Base-by-base conservation (phyloP, 1,140 invertebrate genomes). In the Drosophila trapezifrons region DNA sequence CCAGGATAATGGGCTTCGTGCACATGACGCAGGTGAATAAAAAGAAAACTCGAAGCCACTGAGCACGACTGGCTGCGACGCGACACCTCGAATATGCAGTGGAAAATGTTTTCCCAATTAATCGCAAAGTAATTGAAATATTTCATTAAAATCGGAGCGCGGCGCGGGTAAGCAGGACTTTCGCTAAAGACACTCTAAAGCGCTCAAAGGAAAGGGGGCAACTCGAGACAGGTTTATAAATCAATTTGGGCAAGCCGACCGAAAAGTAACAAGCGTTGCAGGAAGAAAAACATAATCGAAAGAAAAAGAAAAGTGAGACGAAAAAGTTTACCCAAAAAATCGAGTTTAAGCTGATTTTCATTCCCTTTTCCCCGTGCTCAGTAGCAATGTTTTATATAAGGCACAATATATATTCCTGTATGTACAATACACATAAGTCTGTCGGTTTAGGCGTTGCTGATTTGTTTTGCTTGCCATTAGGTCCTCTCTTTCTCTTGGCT, bases 381-480 rank as follows among this genome's bases (percentile, higher is more conserved):
- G 10, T 38, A 72, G 46, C 38, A 55, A 57, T 25, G 18, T 47
- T 55, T 51, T 58, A 70, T 73, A 76, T 67, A 64, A 66, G 62
- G 49, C 47, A 22, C 35, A 49, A 38, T 76, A 76, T 67, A 63
- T 69, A 43, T 72, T 58, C 46, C 46, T 58, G 51, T 80, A 49
- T 55, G 54, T 69, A 67, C 62, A 57, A 43, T 43, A 55, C 64
- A 67, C 62, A 57, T 57, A 45, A 54, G 71, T 65, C 60, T 55
- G 25, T 51, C 29, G 70, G 62, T 51, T 59, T 76, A 69, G 74
- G 74, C 74, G 82, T 78, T 66, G 78, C 81, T 85, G 78, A 86
- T 86, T 86, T 86, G 83, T 87, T 86, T 85, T 86, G 83, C 77
- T 87, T 86, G 82, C 83, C 82, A 86, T 87, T 86, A 85, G 78